Evolutionary conservation across 2,113 vertebrate genomes (phyloP), one percentile per base, ranked within the genome.

Genomic region (Panurus biarmicus): DNA sequence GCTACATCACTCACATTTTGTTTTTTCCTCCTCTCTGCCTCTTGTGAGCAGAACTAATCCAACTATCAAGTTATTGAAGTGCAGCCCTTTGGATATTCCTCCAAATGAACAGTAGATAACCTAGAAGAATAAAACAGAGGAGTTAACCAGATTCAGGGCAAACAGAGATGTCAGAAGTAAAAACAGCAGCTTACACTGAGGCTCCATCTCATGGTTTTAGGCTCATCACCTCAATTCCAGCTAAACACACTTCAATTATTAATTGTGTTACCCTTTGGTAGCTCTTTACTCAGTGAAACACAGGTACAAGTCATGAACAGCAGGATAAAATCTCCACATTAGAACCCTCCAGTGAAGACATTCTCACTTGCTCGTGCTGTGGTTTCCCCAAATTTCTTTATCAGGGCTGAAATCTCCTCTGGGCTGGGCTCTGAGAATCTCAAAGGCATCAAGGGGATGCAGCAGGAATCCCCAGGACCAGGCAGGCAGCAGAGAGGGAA

Each of bases 71-170:
- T 99, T 99, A 98, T 99, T 99, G 96, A 99, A 99, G 97, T 99
- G 98, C 11, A 99, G 97, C 29, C 99, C 99, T 98, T 99, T 99
- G 48, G 99, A 97, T 33, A 98, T 98, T 95, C 99, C 99, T 96
- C 99, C 99, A 85, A 99, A 99, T 11, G 99, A 99, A 95, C 97
- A 98, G 97, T 99, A 99, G 96, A 99, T 99, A 96, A 99, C 99
- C 99, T 99, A 91, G 11, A 71, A 94, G 28, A 95, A 77, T 7
- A 20, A 57, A 62, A 44, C 5, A 74, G 15, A 87, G 35, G 58
- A 54, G 22, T 82, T 70, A 54, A 82, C 14, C 62, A 48, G 22
- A 48, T 23, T 33, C 42, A 57, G 36, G 25, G 25, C 75, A 24
- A 65, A 57, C 22, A 75, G 47, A 38, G 28, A 69, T 8, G 23